Evolutionary conservation across 2,113 vertebrate species (phyloP).

Genomic region (Chlamydotis undulata): DNA sequence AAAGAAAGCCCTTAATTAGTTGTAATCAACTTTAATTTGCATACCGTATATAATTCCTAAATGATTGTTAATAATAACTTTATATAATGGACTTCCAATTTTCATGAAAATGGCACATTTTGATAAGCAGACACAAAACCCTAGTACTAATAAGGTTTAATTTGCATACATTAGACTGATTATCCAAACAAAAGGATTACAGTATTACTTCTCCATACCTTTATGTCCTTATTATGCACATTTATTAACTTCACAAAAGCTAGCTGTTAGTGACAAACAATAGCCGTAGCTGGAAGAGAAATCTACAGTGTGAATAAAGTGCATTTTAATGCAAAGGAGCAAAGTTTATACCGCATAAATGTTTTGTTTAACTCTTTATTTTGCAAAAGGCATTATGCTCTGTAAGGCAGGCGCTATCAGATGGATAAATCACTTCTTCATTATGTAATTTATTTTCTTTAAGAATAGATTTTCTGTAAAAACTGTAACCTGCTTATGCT

Average conservation of each 20-base stretch:
- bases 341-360: slow-evolving; percentile 78
- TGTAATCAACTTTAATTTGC: slow-evolving; percentile 99
- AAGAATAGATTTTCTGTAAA: slow-evolving; percentile 12
- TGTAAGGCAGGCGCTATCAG: neutral
- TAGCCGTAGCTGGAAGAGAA: slow-evolving; percentile 88
- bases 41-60: slow-evolving; percentile 97
- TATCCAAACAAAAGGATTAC: slow-evolving; percentile 98
- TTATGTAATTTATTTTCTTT: neutral
- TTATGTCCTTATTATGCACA: slow-evolving; percentile 93
- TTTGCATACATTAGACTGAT: slow-evolving; percentile 99
- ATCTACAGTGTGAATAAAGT: slow-evolving; percentile 79
- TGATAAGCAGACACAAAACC: slow-evolving; percentile 97
- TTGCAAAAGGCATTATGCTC: slow-evolving; percentile 54
- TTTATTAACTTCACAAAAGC: slow-evolving; percentile 89
- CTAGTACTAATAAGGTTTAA: slow-evolving; percentile 94
- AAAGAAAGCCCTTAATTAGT: slow-evolving; percentile 99
- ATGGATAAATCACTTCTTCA: slow-evolving; percentile 37
- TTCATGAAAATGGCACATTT: slow-evolving; percentile 98
- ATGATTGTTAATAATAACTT: slow-evolving; percentile 99
- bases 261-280: slow-evolving; percentile 90
- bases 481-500: slow-evolving; percentile 27
- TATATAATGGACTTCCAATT: slow-evolving; percentile 99
- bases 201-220: slow-evolving; percentile 95
- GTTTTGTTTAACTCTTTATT: slow-evolving; percentile 78
- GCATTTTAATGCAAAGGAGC: slow-evolving; percentile 81